A percentile compares a stretch with the other conserved stretches of the same genome.
These are phyloP conservation scores for Lithobates sylvaticus DNA, from an alignment of 2,797 vertebrate genomes.

Conservation along the genomic window DNA sequence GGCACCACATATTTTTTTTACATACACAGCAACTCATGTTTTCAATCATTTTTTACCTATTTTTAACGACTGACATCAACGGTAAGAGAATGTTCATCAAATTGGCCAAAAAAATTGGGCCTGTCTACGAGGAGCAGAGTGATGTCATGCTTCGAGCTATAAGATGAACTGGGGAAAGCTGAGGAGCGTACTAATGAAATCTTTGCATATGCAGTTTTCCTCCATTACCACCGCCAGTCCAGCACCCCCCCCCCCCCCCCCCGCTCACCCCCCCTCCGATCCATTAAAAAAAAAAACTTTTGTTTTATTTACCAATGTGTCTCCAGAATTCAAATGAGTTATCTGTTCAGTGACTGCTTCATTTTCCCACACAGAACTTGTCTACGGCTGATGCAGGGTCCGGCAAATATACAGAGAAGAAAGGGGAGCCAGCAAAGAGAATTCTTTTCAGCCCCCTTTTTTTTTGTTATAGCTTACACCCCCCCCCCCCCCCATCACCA, in stretches of 20 bases:
- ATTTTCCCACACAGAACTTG: conserved; percentile 83
- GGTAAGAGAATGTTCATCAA: neutral
- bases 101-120: neutral
- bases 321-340: conserved; percentile 82
- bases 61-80: too few species aligned
- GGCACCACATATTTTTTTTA: too few species aligned
- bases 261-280: neutral
- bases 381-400: conserved; percentile 76
- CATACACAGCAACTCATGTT: too few species aligned
- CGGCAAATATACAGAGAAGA: conserved; percentile 73
- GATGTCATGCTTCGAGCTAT: neutral
- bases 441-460: conserved; percentile 80
- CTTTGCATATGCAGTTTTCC: conserved; percentile 31
- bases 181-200: conserved; percentile 15
- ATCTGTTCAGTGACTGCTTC: conserved; percentile 81
- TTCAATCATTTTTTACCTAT: too few species aligned
- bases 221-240: neutral
- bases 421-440: conserved; percentile 75
- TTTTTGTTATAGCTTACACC: conserved; percentile 68
- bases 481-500: conserved; percentile 62
- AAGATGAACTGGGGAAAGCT: neutral
- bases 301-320: conserved; percentile 82
- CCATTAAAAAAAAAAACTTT: conserved; percentile 64
- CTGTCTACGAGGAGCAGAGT: neutral
- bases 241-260: neutral